phyloP scores from a whole-genome alignment of 2,797 vertebrate species.

The Synanceia verrucosa region DNA sequence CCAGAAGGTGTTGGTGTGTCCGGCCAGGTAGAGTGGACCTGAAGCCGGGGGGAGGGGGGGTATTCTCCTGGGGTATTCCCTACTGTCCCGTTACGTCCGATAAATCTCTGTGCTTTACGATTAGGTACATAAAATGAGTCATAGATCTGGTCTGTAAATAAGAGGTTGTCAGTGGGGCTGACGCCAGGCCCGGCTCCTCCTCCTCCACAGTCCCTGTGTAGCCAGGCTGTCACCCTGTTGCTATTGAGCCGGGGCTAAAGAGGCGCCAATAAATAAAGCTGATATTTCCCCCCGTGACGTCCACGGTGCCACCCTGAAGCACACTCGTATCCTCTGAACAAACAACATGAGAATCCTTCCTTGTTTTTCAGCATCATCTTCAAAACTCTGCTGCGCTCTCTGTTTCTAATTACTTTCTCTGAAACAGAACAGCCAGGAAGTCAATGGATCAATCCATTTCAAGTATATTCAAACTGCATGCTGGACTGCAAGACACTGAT shows the following conservation, averaged over 20 bases:
- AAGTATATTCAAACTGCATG: constrained; percentile 76
- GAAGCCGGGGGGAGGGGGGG: constrained; percentile 21
- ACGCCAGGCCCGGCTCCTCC: constrained; percentile 72
- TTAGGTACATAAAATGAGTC: constrained; percentile 87
- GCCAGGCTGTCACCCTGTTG: constrained; percentile 71
- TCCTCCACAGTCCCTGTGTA: constrained; percentile 69
- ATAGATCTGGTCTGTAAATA: constrained; percentile 87
- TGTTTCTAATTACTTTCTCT: constrained; percentile 65
- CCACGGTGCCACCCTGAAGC: constrained; percentile 68
- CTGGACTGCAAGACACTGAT: constrained; percentile 71
- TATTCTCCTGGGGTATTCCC: constrained; percentile 82
- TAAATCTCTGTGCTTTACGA: constrained; percentile 88
- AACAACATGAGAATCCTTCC: constrained; percentile 57
- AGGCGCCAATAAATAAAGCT: constrained; percentile 79
- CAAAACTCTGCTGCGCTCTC: constrained; percentile 32
- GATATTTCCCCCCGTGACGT: constrained; percentile 77
- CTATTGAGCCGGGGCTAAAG: constrained; percentile 80
- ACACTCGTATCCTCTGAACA: constrained; percentile 57
- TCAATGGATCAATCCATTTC: constrained; percentile 81
- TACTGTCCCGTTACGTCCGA: constrained; percentile 78
- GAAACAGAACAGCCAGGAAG: constrained; percentile 69
- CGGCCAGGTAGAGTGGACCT: constrained; percentile 61
- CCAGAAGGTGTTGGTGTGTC: constrained; percentile 52
- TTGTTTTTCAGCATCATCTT: constrained; percentile 34
- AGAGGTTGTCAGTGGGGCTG: constrained; percentile 83